Conservation (phyloP, 1,140 invertebrate species). For the Megathymus violae region DNA sequence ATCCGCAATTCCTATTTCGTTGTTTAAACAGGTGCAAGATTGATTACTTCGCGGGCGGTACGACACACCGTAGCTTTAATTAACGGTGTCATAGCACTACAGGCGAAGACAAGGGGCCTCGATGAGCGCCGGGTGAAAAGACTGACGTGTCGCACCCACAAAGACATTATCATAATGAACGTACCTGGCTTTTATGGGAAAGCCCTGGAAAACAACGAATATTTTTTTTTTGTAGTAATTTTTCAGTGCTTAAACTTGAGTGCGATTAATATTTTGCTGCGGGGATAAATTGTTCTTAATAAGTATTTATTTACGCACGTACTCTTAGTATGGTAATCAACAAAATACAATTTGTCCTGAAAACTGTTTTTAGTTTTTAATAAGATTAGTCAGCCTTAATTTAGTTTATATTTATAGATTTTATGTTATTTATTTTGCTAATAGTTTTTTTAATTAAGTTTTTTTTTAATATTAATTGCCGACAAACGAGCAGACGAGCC, state of each 20-base stretch:
- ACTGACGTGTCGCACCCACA: constrained; percentile 35
- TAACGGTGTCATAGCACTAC: constrained; percentile 60
- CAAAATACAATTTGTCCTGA: no score
- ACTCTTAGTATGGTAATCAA: no score
- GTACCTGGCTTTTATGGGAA: constrained; percentile 26
- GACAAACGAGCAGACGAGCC: no score
- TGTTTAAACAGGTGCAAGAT: constrained; percentile 67
- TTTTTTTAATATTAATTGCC: no score
- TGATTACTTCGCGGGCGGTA: constrained; percentile 67
- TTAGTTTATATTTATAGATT: no score
- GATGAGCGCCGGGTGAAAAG: constrained; percentile 46
- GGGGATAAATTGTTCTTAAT: no score
- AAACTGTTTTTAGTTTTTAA: no score
- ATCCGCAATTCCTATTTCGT: constrained; percentile 43
- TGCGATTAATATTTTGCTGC: no score
- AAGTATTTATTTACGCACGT: no score
- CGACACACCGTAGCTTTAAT: constrained; percentile 66
- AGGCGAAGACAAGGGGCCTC: constrained; percentile 38
- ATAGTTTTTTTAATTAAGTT: background rate
- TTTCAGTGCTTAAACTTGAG: constrained; percentile 32
- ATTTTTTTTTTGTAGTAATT: constrained; percentile 20
- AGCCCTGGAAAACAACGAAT: constrained; percentile 9
- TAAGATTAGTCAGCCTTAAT: no score
- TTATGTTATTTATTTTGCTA: background rate
- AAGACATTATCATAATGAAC: constrained; percentile 37